A percentile compares a stretch with the other conserved stretches of the same genome.
Evolutionary conservation across 2,888 invertebrate genomes (phyloP).

Genomic region (Drosophila nr. perissopoda): DNA sequence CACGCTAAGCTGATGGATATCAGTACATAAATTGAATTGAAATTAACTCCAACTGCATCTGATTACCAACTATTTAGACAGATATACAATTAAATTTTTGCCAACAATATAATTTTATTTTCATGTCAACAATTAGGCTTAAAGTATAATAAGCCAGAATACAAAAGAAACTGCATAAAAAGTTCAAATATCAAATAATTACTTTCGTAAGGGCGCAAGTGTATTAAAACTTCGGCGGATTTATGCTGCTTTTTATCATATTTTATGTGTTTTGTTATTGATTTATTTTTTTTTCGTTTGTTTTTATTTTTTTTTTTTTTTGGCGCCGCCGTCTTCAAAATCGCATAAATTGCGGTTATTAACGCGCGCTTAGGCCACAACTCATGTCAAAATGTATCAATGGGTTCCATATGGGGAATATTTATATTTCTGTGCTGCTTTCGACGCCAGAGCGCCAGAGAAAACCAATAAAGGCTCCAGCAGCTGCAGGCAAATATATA

Average conservation of each 20-base stretch:
- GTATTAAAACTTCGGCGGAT: slow-evolving; percentile 16
- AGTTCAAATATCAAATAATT: neutral
- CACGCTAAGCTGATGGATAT: neutral
- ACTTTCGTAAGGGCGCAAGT: neutral
- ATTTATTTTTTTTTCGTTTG: neutral
- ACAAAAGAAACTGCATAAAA: neutral
- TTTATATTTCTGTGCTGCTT: slow-evolving; percentile 79
- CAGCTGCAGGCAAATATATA: slow-evolving; percentile 56
- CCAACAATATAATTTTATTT: neutral
- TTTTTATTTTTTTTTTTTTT: slow-evolving; percentile 7
- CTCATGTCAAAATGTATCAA: slow-evolving; percentile 84
- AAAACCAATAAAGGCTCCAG: slow-evolving; percentile 68
- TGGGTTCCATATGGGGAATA: slow-evolving; percentile 82
- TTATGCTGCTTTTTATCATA: slow-evolving; percentile 2
- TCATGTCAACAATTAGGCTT: neutral
- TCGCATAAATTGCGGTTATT: slow-evolving; percentile 81
- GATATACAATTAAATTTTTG: neutral
- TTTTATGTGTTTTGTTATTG: neutral
- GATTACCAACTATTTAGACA: neutral
- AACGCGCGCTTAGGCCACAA: slow-evolving; percentile 83
- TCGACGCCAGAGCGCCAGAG: slow-evolving; percentile 39
- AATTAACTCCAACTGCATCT: neutral
- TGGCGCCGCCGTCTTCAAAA: slow-evolving; percentile 73
- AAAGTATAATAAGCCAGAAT: neutral
- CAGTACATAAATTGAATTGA: neutral